These are phyloP conservation scores for Drosophila kanapiae DNA, from an alignment of 1,140 invertebrate genomes.

Conservation along the genomic window DNA sequence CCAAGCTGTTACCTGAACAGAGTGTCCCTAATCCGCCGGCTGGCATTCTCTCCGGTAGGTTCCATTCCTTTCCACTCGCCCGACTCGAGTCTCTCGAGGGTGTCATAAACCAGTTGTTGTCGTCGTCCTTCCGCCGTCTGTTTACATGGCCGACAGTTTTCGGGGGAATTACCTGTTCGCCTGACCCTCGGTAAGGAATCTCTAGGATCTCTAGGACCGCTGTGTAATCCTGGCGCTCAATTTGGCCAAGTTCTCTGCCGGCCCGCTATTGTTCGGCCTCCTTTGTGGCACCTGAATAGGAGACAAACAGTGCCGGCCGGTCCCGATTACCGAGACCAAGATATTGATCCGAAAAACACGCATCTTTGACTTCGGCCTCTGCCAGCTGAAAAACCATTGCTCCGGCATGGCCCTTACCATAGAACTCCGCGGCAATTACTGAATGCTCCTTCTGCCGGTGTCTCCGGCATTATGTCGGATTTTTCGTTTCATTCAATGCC, in stretches of 20 bases:
- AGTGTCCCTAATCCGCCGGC: slow-evolving; percentile 66
- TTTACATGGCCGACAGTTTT: slow-evolving; percentile 47
- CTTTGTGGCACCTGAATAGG: slow-evolving; percentile 72
- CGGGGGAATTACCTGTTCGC: slow-evolving; percentile 49
- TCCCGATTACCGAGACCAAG: slow-evolving; percentile 30
- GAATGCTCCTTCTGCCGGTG: slow-evolving; percentile 37
- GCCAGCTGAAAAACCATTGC: slow-evolving; percentile 66
- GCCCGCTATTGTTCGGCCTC: slow-evolving; percentile 53
- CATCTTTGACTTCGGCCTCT: slow-evolving; percentile 73
- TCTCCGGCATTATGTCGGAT: slow-evolving; percentile 61
- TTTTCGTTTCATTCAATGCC: slow-evolving; percentile 66
- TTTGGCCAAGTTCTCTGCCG: slow-evolving; percentile 56
- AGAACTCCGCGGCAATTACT: slow-evolving; percentile 54
- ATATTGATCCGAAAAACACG: slow-evolving; percentile 36
- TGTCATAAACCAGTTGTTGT: slow-evolving; percentile 81
- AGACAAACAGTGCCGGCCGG: slow-evolving; percentile 4
- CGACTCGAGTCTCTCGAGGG: slow-evolving; percentile 25
- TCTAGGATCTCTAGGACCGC: slow-evolving; percentile 12
- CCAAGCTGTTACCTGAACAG: slow-evolving; percentile 25
- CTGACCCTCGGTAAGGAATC: slow-evolving; percentile 52
- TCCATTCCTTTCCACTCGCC: slow-evolving; percentile 26
- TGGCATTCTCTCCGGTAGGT: slow-evolving; percentile 26
- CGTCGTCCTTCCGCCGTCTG: slow-evolving; percentile 39
- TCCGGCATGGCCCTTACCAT: slow-evolving; percentile 11
- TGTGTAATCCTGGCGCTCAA: slow-evolving; percentile 73